Conservation (phyloP, 2,888 invertebrate species). For the Cryptus armator region DNA sequence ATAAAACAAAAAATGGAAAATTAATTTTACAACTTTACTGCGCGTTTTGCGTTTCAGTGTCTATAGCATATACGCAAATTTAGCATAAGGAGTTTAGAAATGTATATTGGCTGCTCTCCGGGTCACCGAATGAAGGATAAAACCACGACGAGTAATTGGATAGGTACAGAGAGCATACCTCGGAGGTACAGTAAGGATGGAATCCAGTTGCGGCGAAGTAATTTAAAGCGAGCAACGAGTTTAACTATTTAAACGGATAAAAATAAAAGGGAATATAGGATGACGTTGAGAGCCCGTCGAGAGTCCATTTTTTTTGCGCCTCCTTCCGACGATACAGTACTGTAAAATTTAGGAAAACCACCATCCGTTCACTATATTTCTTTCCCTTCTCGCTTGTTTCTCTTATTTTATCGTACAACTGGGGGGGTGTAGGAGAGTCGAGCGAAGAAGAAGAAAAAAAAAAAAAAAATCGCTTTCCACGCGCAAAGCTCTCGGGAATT, state of each 20-base stretch:
- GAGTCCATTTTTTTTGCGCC: constrained; percentile 22
- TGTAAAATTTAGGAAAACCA: constrained; percentile 61
- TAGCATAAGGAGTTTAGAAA: no score
- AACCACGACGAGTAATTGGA: constrained; percentile 45
- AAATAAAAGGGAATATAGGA: constrained; percentile 25
- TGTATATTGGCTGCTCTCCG: no score
- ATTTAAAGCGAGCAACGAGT: constrained; percentile 46
- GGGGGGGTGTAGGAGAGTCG: not conserved
- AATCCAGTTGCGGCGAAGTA: constrained; percentile 34
- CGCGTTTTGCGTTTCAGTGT: no score
- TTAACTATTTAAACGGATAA: constrained; percentile 61
- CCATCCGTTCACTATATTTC: constrained; percentile 41
- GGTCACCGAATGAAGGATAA: no score
- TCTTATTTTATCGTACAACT: constrained; percentile 60
- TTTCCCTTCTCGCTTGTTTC: constrained; percentile 48
- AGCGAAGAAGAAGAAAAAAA: constrained; percentile 3
- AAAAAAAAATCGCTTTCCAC: constrained; percentile 61
- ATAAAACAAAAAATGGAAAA: not conserved
- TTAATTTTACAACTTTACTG: not conserved
- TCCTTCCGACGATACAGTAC: constrained; percentile 37
- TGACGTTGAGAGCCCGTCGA: constrained; percentile 2
- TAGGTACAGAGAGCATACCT: constrained; percentile 49
- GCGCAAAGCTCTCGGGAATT: constrained; percentile 61
- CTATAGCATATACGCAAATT: no score
- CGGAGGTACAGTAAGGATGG: constrained; percentile 27